Evolutionary conservation across 2,888 invertebrate species (phyloP).

Genomic region (Netelia melanura): DNA sequence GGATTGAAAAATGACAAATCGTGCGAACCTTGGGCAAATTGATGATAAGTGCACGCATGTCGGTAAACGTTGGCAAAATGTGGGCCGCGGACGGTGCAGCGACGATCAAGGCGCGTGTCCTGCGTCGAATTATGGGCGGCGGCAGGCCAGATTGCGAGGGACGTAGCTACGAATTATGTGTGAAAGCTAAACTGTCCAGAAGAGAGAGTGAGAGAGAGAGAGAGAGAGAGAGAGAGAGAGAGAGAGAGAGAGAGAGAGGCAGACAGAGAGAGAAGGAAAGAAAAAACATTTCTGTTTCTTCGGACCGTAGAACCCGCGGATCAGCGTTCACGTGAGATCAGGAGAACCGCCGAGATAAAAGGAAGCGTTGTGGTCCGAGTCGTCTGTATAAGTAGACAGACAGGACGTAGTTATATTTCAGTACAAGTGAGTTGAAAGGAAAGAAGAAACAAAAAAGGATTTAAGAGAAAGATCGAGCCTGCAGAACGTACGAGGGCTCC

Average conservation of each 20-base stretch:
- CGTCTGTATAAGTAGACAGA: constrained; percentile 41
- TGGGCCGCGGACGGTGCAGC: constrained; percentile 66
- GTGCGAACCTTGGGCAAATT: not conserved
- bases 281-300: constrained; percentile 13
- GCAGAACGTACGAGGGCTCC: constrained; percentile 10
- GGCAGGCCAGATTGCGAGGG: constrained; percentile 14
- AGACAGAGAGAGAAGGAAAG: not conserved
- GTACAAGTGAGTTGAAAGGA: constrained; percentile 29
- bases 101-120: constrained; percentile 74
- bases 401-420: constrained; percentile 28
- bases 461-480: constrained; percentile 26
- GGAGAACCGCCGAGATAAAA: constrained; percentile 49
- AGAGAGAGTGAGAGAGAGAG: not conserved
- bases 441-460: constrained; percentile 22
- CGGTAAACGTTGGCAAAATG: constrained; percentile 58
- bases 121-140: constrained; percentile 68
- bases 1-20: no score
- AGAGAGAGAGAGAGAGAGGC: not conserved
- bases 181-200: constrained; percentile 14
- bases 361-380: constrained; percentile 47
- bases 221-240: not conserved
- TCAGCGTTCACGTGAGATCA: constrained; percentile 21
- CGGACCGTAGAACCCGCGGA: constrained; percentile 5
- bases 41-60: constrained; percentile 58
- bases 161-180: constrained; percentile 44